These are phyloP conservation scores for Limenitis camilla DNA, from an alignment of 2,888 invertebrate genomes.

Conservation along the genomic window DNA sequence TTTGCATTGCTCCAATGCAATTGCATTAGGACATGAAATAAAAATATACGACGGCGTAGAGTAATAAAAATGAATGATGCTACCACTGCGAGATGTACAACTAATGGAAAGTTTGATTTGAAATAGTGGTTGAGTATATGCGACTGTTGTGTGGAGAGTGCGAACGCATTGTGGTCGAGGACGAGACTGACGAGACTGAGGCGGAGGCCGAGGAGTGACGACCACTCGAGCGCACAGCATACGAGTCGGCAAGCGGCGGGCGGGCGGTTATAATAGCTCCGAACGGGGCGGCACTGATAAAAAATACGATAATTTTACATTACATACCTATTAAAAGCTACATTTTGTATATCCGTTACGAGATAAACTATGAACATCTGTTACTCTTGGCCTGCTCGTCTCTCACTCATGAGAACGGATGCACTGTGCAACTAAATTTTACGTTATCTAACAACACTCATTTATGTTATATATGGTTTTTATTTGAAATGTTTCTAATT, in stretches of 20 bases:
- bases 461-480: background rate
- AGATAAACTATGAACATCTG: constrained; percentile 56
- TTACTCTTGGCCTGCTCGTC: constrained; percentile 35
- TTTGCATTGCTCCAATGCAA: constrained; percentile 64
- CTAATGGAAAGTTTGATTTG: constrained; percentile 64
- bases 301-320: constrained; percentile 57
- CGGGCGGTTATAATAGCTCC: constrained; percentile 53
- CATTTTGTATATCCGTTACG: constrained; percentile 49
- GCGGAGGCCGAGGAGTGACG: constrained; percentile 44
- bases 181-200: constrained; percentile 5
- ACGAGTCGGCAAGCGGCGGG: constrained; percentile 25
- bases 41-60: constrained; percentile 57
- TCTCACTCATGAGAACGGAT: constrained; percentile 16
- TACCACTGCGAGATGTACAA: constrained; percentile 59
- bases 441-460: background rate
- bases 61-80: constrained; percentile 63
- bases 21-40: constrained; percentile 68
- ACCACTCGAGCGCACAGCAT: constrained; percentile 25
- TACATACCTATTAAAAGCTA: constrained; percentile 59
- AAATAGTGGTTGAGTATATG: constrained; percentile 35
- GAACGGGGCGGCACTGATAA: constrained; percentile 52
- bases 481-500: background rate
- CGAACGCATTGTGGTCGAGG: constrained; percentile 6
- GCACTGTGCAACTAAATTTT: background rate
- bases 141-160: constrained; percentile 37